Conservation (phyloP, 2,888 invertebrate species). For the Microchrysa polita region DNA sequence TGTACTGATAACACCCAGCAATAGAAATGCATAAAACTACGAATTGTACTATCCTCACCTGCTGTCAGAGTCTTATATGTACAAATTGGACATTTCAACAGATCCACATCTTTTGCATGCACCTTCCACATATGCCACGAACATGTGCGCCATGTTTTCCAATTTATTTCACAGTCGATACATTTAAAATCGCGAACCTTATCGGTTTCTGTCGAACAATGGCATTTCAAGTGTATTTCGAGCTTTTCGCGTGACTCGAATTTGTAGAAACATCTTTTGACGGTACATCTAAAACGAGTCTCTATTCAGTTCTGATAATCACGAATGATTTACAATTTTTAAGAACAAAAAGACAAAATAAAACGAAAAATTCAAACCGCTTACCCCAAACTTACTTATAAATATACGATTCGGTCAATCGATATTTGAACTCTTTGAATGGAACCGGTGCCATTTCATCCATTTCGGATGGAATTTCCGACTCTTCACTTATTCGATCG, state of each 20-base stretch:
- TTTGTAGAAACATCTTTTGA: slow-evolving; percentile 67
- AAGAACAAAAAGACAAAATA: too few species aligned
- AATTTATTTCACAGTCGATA: slow-evolving; percentile 66
- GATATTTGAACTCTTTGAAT: slow-evolving; percentile 48
- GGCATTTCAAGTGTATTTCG: slow-evolving; percentile 67
- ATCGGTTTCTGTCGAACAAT: slow-evolving; percentile 56
- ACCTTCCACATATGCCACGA: slow-evolving; percentile 75
- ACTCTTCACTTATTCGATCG: slow-evolving; percentile 23
- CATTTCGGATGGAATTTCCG: slow-evolving; percentile 29
- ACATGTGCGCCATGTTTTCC: slow-evolving; percentile 72
- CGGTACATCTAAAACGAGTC: slow-evolving; percentile 65
- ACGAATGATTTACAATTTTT: too few species aligned
- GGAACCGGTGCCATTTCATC: slow-evolving; percentile 45
- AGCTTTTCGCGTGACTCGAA: slow-evolving; percentile 65
- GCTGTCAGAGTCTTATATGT: slow-evolving; percentile 68
- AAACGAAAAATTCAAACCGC: too few species aligned
- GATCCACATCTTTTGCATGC: slow-evolving; percentile 71
- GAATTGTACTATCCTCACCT: too few species aligned
- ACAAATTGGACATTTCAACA: slow-evolving; percentile 70
- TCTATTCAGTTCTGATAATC: background rate
- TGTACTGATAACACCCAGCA: too few species aligned
- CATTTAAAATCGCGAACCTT: slow-evolving; percentile 66
- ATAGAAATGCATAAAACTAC: too few species aligned
- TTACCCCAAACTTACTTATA: slow-evolving; percentile 39
- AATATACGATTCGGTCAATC: slow-evolving; percentile 43